Percentiles rank a stretch among this genome's conserved stretches.
Evolutionary conservation across 2,888 invertebrate species (phyloP).

Genomic region (Cylindroiulus punctatus): DNA sequence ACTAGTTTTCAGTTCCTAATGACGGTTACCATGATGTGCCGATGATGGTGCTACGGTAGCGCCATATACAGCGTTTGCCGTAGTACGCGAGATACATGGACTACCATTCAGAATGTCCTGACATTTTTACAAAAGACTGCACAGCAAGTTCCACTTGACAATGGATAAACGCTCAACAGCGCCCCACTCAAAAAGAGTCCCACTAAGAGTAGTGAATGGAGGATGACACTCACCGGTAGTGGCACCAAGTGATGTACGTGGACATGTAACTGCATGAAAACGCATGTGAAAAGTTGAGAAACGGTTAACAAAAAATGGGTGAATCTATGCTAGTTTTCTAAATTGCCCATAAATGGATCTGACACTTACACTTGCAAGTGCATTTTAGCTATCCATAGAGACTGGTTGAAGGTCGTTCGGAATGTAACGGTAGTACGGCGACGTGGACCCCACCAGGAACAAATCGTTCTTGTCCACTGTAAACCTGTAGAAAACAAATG

Average conservation of each 20-base stretch:
- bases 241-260: neutral
- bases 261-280: too few species aligned
- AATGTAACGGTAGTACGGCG: conserved; percentile 53
- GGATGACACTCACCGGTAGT: neutral
- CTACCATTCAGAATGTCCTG: too few species aligned
- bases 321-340: neutral
- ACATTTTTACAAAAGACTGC: too few species aligned
- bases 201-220: neutral
- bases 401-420: conserved; percentile 51
- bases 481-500: conserved; percentile 51
- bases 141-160: too few species aligned
- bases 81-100: too few species aligned
- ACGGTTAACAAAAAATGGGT: neutral
- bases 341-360: neutral
- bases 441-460: conserved; percentile 54
- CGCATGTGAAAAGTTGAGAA: too few species aligned
- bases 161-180: too few species aligned
- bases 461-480: conserved; percentile 51
- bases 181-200: neutral
- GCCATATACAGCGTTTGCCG: too few species aligned
- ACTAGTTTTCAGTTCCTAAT: too few species aligned
- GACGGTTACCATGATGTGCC: too few species aligned
- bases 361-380: too few species aligned
- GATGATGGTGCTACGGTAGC: too few species aligned
- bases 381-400: neutral